Percentiles rank a stretch among this genome's conserved stretches.
Evolutionary conservation across 2,888 invertebrate genomes (phyloP).

Genomic region (Abscondita cerata): DNA sequence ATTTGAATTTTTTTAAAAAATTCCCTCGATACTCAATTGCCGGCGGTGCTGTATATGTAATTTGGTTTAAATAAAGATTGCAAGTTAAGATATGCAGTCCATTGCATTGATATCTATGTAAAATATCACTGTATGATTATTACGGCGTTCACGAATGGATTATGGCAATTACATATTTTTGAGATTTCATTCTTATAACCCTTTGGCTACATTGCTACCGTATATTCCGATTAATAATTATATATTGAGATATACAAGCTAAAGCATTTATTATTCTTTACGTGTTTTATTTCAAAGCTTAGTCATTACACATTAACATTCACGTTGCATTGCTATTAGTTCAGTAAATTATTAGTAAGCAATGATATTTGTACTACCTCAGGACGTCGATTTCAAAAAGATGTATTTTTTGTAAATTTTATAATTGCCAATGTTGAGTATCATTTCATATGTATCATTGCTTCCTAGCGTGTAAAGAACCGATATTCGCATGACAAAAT

Average conservation of each 20-base stretch:
- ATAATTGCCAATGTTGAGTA: not conserved
- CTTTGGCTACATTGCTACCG: conserved; percentile 46
- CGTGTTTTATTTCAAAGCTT: conserved; percentile 46
- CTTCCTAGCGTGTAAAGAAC: not conserved
- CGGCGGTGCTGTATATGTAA: conserved; percentile 49
- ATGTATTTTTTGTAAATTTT: not conserved
- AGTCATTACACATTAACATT: conserved; percentile 45
- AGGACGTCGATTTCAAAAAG: conserved; percentile 24
- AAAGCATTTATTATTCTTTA: conserved; percentile 48
- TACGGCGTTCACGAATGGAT: conserved; percentile 51
- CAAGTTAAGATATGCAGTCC: conserved; percentile 49
- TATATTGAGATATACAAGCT: conserved; percentile 45
- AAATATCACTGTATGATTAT: conserved; percentile 53
- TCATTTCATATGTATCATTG: no score
- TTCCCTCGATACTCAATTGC: conserved; percentile 31
- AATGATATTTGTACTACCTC: conserved; percentile 28
- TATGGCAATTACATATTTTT: conserved; percentile 52
- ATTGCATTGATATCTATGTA: conserved; percentile 44
- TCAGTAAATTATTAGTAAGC: conserved; percentile 31
- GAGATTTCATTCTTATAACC: conserved; percentile 38
- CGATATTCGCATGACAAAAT: conserved; percentile 12
- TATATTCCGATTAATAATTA: conserved; percentile 48
- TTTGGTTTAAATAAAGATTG: conserved; percentile 52
- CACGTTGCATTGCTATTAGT: conserved; percentile 31
- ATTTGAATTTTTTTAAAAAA: conserved; percentile 8